Base-by-base conservation (phyloP, 2,888 invertebrate genomes). In the Acleris cristana region DNA sequence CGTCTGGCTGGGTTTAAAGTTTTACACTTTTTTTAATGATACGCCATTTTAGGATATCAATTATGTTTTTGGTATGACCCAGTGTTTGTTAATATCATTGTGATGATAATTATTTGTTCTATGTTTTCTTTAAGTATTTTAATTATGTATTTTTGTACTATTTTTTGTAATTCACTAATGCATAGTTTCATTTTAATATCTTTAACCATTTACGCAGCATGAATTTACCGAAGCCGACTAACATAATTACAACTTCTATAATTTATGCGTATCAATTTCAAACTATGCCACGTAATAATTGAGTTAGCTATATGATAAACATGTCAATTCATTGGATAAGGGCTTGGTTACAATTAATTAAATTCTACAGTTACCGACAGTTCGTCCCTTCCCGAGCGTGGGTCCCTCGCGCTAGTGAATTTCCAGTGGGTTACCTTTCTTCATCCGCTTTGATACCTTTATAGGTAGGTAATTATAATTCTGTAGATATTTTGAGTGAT, bases 311-410 rank as follows among this genome's bases (percentile, higher is more conserved):
- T 61, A 52, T 61, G 56, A 56, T 44, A 66, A 66, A 66, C 66
- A 56, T 66, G 66, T 66, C 61, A 61, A 66, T 66, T 66, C 56
- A 66, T 45, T 21, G 66, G 61, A 66, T 61, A 65, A 65, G 60
- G 65, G 65, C 55, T 55, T 56, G 19, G 61, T 56, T 61, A 57
- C 52, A 57, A 65, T 66, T 61, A 66, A 66, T 66, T 61, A 66
- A 61, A 61, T 66, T 66, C 21, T 51, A 60, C 19, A 45, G 61
- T 48, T 56, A 51, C 56, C 65, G 19, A 23, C 26, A 66, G 61
- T 61, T 61, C 30, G 54, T 54, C 48, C 58, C n/a, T 59, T 30
- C 45, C 26, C 23, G 55, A 10, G n/a, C 10, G 12, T n/a, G 16
- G 10, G 52, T 52, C 34, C 60, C 60, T 19, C 40, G 19, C 30